These are phyloP conservation scores for Taurulus bubalis DNA, from an alignment of 2,113 vertebrate genomes.

Conservation along the genomic window DNA sequence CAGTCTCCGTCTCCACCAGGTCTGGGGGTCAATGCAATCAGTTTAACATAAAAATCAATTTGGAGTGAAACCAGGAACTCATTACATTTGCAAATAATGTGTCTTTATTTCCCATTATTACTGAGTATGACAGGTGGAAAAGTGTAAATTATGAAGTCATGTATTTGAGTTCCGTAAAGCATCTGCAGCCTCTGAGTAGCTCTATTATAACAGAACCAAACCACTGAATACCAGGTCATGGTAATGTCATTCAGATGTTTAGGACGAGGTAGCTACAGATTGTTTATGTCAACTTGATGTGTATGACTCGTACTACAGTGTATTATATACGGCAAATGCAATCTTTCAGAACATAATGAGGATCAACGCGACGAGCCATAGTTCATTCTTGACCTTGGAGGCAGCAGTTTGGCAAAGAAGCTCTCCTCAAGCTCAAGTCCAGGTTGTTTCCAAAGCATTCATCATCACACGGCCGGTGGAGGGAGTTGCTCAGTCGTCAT, in stretches of 20 bases:
- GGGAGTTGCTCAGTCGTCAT: neutral
- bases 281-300: neutral
- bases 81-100: conserved; percentile 27
- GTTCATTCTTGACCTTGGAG: neutral
- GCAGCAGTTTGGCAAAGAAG: neutral
- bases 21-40: conserved; percentile 51
- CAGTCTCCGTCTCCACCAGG: conserved; percentile 28
- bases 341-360: neutral
- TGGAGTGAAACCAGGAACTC: conserved; percentile 26
- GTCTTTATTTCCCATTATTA: neutral
- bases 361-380: neutral
- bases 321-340: neutral
- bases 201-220: neutral
- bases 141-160: conserved; percentile 5
- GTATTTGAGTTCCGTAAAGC: neutral
- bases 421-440: neutral
- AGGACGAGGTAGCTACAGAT: neutral
- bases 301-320: neutral
- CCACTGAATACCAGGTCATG: neutral
- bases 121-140: neutral
- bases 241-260: neutral
- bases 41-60: conserved; percentile 59
- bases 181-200: neutral
- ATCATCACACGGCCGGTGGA: neutral
- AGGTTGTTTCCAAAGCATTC: neutral